Percentiles rank a stretch among this genome's conserved stretches.
phyloP scores from a whole-genome alignment of 1,140 invertebrate genomes.

The Leptestheria dahalacensis region DNA sequence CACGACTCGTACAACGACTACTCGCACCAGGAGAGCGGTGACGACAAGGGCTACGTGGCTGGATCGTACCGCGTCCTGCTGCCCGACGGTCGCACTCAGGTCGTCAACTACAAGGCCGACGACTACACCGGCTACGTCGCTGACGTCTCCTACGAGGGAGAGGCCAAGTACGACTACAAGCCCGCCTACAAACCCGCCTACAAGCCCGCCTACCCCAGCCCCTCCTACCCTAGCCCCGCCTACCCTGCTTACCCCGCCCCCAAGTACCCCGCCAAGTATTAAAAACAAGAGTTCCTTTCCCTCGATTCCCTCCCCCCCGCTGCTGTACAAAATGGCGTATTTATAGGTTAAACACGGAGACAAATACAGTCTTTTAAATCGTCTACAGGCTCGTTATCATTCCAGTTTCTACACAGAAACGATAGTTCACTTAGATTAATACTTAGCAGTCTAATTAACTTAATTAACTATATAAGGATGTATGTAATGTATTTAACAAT shows the following conservation, averaged over 20 bases:
- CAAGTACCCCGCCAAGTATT: slow-evolving; percentile 3
- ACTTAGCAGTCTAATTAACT: too few species aligned
- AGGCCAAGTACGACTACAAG: slow-evolving; percentile 17
- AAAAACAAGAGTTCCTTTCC: too few species aligned
- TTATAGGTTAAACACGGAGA: too few species aligned
- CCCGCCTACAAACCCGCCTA: slow-evolving; percentile 17
- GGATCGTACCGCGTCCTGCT: slow-evolving; percentile 58
- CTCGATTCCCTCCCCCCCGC: too few species aligned
- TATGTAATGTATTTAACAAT: too few species aligned
- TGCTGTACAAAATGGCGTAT: too few species aligned
- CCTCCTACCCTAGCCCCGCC: slow-evolving; percentile 10
- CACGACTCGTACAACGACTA: slow-evolving; percentile 49
- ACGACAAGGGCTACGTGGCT: slow-evolving; percentile 40
- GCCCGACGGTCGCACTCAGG: slow-evolving; percentile 45
- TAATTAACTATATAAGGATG: too few species aligned
- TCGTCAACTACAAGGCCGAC: slow-evolving; percentile 19
- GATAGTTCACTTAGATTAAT: too few species aligned
- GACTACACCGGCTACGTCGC: slow-evolving; percentile 20
- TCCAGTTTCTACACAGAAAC: too few species aligned
- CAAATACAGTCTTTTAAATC: too few species aligned
- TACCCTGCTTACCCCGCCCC: slow-evolving; percentile 11
- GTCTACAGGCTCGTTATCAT: too few species aligned
- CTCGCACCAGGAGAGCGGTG: slow-evolving; percentile 48
- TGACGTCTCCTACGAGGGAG: slow-evolving; percentile 20
- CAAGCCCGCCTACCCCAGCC: slow-evolving; percentile 15